These are phyloP conservation scores for Tretioscincus oriximinensis DNA, from an alignment of 2,113 vertebrate species.

Conservation along the genomic window DNA sequence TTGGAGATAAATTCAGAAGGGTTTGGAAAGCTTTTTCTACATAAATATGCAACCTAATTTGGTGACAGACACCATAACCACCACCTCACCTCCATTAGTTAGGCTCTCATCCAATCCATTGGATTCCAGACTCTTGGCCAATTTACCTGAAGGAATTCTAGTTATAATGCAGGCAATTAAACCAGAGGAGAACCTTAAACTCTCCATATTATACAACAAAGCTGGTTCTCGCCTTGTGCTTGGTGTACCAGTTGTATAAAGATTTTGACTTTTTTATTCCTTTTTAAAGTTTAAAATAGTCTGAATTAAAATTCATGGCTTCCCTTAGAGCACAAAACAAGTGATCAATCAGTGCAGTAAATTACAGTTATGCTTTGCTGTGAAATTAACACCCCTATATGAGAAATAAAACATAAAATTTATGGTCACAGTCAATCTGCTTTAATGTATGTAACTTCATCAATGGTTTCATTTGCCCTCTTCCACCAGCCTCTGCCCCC, in stretches of 20 bases:
- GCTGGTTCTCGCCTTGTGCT: conserved; percentile 22
- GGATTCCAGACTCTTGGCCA: neutral
- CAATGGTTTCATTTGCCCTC: conserved; percentile 64
- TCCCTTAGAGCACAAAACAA: conserved; percentile 54
- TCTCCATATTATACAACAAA: conserved; percentile 3
- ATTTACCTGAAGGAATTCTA: neutral
- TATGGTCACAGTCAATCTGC: conserved; percentile 57
- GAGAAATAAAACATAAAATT: conserved; percentile 68
- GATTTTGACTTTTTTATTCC: neutral
- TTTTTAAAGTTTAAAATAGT: conserved; percentile 18
- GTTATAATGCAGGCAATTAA: neutral
- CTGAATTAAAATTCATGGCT: conserved; percentile 70
- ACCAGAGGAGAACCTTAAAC: too few species aligned
- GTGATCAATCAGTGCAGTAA: conserved; percentile 63
- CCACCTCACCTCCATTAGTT: neutral
- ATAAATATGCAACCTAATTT: too few species aligned
- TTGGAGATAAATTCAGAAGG: too few species aligned
- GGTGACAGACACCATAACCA: neutral
- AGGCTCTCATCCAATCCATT: neutral
- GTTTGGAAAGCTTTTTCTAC: too few species aligned
- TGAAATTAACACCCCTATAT: conserved; percentile 69
- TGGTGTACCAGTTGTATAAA: conserved; percentile 1
- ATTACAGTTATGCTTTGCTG: conserved; percentile 49
- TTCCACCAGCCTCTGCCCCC: conserved; percentile 8
- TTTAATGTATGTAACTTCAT: conserved; percentile 59